Evolutionary conservation across 2,797 vertebrate genomes (phyloP).

Genomic region (Loriculus beryllinus): DNA sequence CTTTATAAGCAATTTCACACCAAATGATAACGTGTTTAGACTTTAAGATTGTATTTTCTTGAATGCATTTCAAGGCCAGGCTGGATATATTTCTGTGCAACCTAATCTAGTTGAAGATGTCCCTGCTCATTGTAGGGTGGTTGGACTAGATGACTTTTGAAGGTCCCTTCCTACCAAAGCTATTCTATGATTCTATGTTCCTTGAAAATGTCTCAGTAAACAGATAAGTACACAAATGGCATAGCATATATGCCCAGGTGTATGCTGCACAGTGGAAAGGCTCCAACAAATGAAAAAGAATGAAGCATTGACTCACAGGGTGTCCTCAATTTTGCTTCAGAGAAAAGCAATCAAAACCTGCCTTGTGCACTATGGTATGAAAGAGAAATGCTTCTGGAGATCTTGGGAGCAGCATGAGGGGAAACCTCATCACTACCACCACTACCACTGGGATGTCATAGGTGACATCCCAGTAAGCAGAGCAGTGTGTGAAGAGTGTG

Average conservation of each 20-base stretch:
- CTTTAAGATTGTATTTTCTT: neutral
- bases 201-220: neutral
- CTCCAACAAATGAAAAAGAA: neutral
- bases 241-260: neutral
- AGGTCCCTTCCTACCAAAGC: neutral
- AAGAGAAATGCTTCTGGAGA: neutral
- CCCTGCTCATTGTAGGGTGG: neutral
- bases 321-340: neutral
- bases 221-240: neutral
- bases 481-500: neutral
- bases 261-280: neutral
- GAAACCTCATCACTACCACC: neutral
- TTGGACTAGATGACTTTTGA: neutral
- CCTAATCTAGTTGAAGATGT: neutral
- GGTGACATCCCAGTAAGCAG: neutral
- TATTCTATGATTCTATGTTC: neutral
- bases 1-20: neutral
- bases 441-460: neutral
- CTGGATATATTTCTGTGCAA: neutral
- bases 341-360: conserved; percentile 7
- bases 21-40: neutral
- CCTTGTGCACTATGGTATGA: neutral
- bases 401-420: neutral
- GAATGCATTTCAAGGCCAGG: neutral
- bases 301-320: neutral